Evolutionary conservation across 1,140 invertebrate species (phyloP).

Genomic region (Phenacoccus solenopsis): DNA sequence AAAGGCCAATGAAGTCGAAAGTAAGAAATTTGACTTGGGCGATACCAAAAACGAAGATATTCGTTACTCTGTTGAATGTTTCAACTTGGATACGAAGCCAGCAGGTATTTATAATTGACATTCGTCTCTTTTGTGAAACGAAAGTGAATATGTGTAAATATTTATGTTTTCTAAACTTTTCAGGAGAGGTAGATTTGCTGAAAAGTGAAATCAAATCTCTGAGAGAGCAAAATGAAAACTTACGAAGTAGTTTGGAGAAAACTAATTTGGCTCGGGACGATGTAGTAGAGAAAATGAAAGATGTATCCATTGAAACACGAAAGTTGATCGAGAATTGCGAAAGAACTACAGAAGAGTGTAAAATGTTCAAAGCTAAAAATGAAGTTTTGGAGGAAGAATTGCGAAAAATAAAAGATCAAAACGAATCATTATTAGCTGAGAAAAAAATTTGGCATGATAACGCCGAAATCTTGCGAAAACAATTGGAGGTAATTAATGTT

Average conservation of each 20-base stretch:
- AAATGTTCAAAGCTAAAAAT: not conserved
- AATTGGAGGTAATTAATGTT: not conserved
- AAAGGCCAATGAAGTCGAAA: too few species aligned
- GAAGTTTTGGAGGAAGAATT: not conserved
- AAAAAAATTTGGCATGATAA: not conserved
- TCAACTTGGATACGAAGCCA: too few species aligned
- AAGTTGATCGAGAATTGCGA: constrained; percentile 13
- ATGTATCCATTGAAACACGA: constrained; percentile 4
- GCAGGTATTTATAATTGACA: too few species aligned
- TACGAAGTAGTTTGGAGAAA: not conserved
- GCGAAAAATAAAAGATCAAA: not conserved
- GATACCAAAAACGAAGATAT: too few species aligned
- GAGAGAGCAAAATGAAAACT: not conserved
- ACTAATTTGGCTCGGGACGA: not conserved
- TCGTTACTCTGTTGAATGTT: too few species aligned
- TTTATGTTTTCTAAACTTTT: too few species aligned
- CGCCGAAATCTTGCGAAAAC: not conserved
- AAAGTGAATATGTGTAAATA: too few species aligned
- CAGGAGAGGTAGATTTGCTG: not conserved
- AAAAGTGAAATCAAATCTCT: not conserved
- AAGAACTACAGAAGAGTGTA: not conserved
- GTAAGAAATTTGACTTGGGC: too few species aligned
- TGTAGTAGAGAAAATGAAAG: not conserved
- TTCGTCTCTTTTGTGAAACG: too few species aligned
- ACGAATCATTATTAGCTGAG: not conserved